phyloP scores from a whole-genome alignment of 2,888 invertebrate genomes.

The Operophtera brumata region DNA sequence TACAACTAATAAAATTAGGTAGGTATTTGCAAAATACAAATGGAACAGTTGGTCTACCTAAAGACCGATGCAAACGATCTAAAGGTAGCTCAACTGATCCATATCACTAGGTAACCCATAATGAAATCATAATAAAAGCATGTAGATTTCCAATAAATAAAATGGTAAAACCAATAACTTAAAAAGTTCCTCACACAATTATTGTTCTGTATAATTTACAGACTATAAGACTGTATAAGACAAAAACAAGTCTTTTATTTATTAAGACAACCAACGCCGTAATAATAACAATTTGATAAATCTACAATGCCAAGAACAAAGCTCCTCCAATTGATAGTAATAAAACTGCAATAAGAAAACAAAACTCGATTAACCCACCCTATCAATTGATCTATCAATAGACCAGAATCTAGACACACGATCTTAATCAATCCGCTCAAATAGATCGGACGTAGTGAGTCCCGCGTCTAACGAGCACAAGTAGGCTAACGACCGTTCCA shows the following conservation, averaged over 20 bases:
- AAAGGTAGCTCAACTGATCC: no score
- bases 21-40: no score
- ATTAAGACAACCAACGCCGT: background rate
- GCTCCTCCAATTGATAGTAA: background rate
- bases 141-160: no score
- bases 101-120: no score
- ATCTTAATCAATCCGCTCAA: slow-evolving; percentile 12
- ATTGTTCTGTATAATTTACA: no score
- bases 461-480: background rate
- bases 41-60: no score
- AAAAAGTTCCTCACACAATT: no score
- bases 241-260: background rate
- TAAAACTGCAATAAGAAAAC: slow-evolving; percentile 5
- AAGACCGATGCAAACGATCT: no score
- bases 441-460: background rate
- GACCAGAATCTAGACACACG: slow-evolving; percentile 7
- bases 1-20: no score
- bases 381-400: slow-evolving; percentile 16
- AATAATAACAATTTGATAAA: background rate
- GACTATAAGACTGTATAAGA: background rate
- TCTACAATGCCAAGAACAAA: background rate
- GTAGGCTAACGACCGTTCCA: slow-evolving; percentile 22
- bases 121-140: no score
- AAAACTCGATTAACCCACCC: slow-evolving; percentile 4
- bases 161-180: no score